Conservation (phyloP, 2,113 vertebrate genomes). For the Scomber japonicus region DNA sequence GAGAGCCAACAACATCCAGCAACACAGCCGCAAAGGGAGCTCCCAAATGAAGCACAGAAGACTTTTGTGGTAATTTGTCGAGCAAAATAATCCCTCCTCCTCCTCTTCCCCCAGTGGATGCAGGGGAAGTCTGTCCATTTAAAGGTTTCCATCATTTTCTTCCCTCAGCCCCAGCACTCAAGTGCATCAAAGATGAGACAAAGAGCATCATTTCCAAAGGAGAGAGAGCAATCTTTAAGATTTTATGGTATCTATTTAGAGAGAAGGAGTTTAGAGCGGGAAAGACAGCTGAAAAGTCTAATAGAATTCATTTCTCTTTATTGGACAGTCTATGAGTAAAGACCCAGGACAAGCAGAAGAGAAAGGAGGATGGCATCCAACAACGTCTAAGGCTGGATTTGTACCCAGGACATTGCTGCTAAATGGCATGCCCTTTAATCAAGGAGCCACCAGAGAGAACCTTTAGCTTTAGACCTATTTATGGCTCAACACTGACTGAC, state of each 20-base stretch:
- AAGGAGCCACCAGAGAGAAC: conserved; percentile 51
- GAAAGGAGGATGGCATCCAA: conserved; percentile 18
- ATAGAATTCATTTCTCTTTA: conserved; percentile 24
- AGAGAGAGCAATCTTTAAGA: neutral
- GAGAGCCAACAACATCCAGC: neutral
- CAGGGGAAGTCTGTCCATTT: conserved; percentile 19
- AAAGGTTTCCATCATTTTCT: neutral
- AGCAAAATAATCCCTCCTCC: conserved; percentile 4
- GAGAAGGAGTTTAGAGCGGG: neutral
- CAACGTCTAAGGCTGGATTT: conserved; percentile 51
- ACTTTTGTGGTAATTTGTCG: conserved; percentile 40
- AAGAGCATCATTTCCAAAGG: neutral
- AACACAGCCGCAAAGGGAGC: conserved; percentile 17
- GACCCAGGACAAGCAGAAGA: conserved; percentile 30
- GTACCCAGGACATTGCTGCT: conserved; percentile 40
- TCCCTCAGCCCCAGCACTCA: neutral
- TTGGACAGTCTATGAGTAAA: neutral
- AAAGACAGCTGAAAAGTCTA: conserved; percentile 18
- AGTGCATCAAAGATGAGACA: neutral
- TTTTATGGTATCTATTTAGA: conserved; percentile 14
- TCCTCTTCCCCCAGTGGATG: neutral
- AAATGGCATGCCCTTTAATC: conserved; percentile 69
- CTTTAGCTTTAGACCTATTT: conserved; percentile 51
- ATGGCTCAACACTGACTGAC: conserved; percentile 35
- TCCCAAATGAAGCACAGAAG: conserved; percentile 20